phyloP scores from a whole-genome alignment of 1,140 invertebrate genomes.

The Scaptomyza montana region DNA sequence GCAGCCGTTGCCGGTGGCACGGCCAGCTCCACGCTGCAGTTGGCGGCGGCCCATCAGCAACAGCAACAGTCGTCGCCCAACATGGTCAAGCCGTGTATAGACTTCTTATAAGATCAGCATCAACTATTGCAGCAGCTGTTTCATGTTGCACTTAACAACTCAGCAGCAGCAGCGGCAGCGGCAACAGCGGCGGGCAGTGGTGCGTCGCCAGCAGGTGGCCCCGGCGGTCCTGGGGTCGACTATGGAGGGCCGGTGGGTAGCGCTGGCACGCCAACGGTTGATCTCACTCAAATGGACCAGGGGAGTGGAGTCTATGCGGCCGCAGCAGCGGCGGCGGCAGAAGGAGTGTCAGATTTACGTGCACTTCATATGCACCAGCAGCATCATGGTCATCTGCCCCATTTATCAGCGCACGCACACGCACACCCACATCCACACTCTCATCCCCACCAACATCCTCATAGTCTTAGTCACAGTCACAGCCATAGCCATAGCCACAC shows the following conservation, averaged over 20 bases:
- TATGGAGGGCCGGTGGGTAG: slow-evolving; percentile 20
- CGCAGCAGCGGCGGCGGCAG: slow-evolving; percentile 16
- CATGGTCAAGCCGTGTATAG: slow-evolving; percentile 83
- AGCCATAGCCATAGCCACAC: slow-evolving; percentile 7
- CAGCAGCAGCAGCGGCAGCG: slow-evolving; percentile 68
- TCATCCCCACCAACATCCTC: slow-evolving; percentile 35
- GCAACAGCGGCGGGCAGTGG: slow-evolving; percentile 49
- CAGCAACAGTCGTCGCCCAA: slow-evolving; percentile 77
- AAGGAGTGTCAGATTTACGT: slow-evolving; percentile 23
- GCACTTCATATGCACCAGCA: slow-evolving; percentile 37
- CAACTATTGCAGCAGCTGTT: slow-evolving; percentile 82
- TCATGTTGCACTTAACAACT: slow-evolving; percentile 79
- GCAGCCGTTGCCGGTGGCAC: slow-evolving; percentile 71
- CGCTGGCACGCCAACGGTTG: slow-evolving; percentile 63
- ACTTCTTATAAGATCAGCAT: slow-evolving; percentile 84
- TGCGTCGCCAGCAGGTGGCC: slow-evolving; percentile 9
- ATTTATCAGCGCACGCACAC: slow-evolving; percentile 18
- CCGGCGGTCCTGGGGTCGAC: slow-evolving; percentile 8
- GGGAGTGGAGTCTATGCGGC: slow-evolving; percentile 31
- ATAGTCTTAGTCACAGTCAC: slow-evolving; percentile 35
- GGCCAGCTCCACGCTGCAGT: slow-evolving; percentile 66
- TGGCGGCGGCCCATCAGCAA: slow-evolving; percentile 70
- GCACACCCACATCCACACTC: slow-evolving; percentile 29
- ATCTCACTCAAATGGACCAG: slow-evolving; percentile 70
- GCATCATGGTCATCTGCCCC: slow-evolving; percentile 38